Evolutionary conservation across 1,140 invertebrate genomes (phyloP).

Genomic region (Odontomachus brunneus): DNA sequence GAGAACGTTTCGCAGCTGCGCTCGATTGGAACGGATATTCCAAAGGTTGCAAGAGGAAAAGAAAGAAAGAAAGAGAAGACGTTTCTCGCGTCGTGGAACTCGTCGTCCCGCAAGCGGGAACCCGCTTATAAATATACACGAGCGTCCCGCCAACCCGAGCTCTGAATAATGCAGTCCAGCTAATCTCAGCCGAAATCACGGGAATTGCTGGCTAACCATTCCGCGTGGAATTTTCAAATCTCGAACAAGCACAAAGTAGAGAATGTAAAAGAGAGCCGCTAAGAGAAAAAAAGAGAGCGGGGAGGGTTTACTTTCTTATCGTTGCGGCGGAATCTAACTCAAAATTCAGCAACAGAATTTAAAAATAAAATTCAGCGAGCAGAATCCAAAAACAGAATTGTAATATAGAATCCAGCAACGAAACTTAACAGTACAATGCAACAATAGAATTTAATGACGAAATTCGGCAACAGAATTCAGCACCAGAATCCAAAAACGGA

Average conservation of each 20-base stretch:
- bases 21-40: constrained; percentile 39
- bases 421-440: too few species aligned
- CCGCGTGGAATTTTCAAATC: constrained; percentile 39
- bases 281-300: neutral
- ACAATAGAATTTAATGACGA: too few species aligned
- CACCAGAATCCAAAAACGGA: too few species aligned
- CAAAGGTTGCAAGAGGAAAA: constrained; percentile 29
- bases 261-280: neutral
- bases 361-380: too few species aligned
- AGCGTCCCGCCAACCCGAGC: constrained; percentile 44
- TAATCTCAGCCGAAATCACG: constrained; percentile 71
- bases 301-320: constrained; percentile 19
- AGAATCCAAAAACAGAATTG: too few species aligned
- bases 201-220: constrained; percentile 65
- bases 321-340: neutral
- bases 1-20: constrained; percentile 26
- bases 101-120: constrained; percentile 5
- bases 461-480: too few species aligned
- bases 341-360: constrained; percentile 39
- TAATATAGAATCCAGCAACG: too few species aligned
- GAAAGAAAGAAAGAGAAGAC: neutral
- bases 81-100: constrained; percentile 12
- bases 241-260: neutral
- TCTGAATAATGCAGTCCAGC: constrained; percentile 73
- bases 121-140: constrained; percentile 49